Conservation (phyloP, 2,797 vertebrate genomes). For the Lacerta viridis region DNA sequence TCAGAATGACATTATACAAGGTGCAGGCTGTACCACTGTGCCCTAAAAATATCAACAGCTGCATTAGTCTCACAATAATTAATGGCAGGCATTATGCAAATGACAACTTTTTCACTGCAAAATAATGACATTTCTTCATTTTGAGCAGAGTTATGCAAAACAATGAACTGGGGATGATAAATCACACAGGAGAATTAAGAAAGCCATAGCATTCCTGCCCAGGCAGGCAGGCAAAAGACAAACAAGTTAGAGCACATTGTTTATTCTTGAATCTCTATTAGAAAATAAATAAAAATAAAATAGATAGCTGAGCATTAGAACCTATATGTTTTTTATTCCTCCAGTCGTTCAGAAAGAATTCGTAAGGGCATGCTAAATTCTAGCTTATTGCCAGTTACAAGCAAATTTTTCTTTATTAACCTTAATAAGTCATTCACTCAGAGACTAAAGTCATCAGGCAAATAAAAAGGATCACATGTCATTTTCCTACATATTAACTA, state of each 20-base stretch:
- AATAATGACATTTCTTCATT: slow-evolving; percentile 90
- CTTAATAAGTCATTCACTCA: slow-evolving; percentile 86
- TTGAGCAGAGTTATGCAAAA: slow-evolving; percentile 88
- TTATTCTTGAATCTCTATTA: slow-evolving; percentile 81
- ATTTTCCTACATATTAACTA: slow-evolving; percentile 84
- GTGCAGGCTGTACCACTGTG: slow-evolving; percentile 86
- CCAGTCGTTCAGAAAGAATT: slow-evolving; percentile 80
- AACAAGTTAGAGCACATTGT: slow-evolving; percentile 84
- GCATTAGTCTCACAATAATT: slow-evolving; percentile 89
- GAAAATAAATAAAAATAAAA: slow-evolving; percentile 80
- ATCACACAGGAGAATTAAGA: slow-evolving; percentile 85
- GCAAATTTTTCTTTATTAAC: slow-evolving; percentile 85
- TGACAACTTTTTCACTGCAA: slow-evolving; percentile 87
- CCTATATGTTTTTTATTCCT: slow-evolving; percentile 77
- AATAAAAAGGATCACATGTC: slow-evolving; percentile 83
- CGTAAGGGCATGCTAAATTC: slow-evolving; percentile 83
- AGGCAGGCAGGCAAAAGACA: slow-evolving; percentile 83
- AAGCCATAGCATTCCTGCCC: slow-evolving; percentile 84
- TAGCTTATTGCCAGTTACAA: slow-evolving; percentile 83
- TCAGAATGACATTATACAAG: slow-evolving; percentile 86
- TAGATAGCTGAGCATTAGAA: slow-evolving; percentile 81
- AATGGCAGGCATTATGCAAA: slow-evolving; percentile 90
- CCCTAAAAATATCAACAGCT: slow-evolving; percentile 90
- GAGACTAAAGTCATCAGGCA: slow-evolving; percentile 82
- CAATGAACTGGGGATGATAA: slow-evolving; percentile 87